Base-by-base conservation (phyloP, 2,113 vertebrate genomes). In the Platysteira castanea region DNA sequence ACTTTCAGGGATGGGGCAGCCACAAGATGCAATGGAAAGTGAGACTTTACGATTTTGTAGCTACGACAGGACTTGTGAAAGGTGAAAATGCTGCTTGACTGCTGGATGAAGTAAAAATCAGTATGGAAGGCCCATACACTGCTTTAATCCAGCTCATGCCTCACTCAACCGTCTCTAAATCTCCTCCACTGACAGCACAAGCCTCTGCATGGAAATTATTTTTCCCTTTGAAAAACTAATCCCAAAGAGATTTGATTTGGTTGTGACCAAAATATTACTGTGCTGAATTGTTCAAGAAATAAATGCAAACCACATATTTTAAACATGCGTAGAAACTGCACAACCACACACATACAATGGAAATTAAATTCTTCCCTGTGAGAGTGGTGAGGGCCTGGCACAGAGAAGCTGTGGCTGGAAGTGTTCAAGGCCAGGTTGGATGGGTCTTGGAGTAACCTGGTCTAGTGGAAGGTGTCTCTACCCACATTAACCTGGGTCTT, bases 181-280 rank as follows among this genome's bases (percentile, higher is more conserved):
- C 47, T 94, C 60, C 35, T 67, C 21, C 53, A 82, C 4, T 87
- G 61, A 90, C 78, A 95, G 47, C 14, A 19, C 83, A 88, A 59
- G 24, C 41, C 19, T 68, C 44, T 85, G 67, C 53, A 73, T 23
- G 16, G 49, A 27, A 83, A 80, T 86, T 88, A 76, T 60, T 83
- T 95, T 76, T 71, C 33, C 37, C 57, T 95, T 92, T 47, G 63
- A 90, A 88, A 95, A 83, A 83, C 57, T 88, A 90, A 90, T 76
- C 37, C 56, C 35, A 6, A 54, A 44, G 47, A 83, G 56, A 75
- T 93, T 90, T 75, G 44, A 59, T 75, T 79, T 79, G 78, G 21
- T 83, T 95, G 53, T 83, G 79, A 86, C 79, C 41, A 52, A 96
- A 93, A 92, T 76, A 28, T 22, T 76, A 60, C 41, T 64, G 20